Evolutionary conservation across 2,113 vertebrate genomes (phyloP), one percentile per base, ranked within the genome.

Genomic region (Dasyornis broadbenti): DNA sequence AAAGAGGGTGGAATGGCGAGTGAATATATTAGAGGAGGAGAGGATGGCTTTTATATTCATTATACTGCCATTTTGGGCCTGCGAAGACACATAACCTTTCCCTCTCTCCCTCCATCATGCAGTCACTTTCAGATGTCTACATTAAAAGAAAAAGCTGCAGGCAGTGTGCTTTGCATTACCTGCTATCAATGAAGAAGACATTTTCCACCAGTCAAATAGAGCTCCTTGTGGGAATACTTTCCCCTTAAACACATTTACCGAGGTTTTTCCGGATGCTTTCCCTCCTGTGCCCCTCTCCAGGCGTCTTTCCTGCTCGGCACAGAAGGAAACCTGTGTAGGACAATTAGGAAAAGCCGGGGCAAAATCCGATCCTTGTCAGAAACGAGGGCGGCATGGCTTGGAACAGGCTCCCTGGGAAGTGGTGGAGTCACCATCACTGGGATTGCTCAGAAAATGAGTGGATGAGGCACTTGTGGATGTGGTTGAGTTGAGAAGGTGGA

Each of bases 111-210:
- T 98, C 96, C 89, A 97, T 98, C 97, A 98, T 92, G 42, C 86
- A 96, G 92, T 97, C 93, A 92, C 90, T 96, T 91, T 95, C 89
- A 96, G 96, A 97, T 96, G 94, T 97, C 96, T 97, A 95, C 92
- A 98, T 97, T 97, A 97, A 97, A 97, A 98, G 96, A 97, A 97
- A 97, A 96, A 97, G 96, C 97, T 93, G 91, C 92, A 96, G 95
- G 97, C 93, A 20, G 95, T 93, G 95, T 82, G 92, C 95, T 96
- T 92, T 94, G 94, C 95, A 96, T 96, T 96, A 97, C 95, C 92
- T 94, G 40, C 96, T 94, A 93, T 97, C 97, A 98, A 93, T 86
- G 96, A 92, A 95, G 94, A 96, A 63, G 94, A 95, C 95, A 42
- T 96, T 97, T 96, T 95, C 95, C 78, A 94, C 93, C 90, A 89